Evolutionary conservation across 1,140 invertebrate genomes (phyloP), one percentile per base, ranked within the genome.

Genomic region (Oryctes rhinoceros): DNA sequence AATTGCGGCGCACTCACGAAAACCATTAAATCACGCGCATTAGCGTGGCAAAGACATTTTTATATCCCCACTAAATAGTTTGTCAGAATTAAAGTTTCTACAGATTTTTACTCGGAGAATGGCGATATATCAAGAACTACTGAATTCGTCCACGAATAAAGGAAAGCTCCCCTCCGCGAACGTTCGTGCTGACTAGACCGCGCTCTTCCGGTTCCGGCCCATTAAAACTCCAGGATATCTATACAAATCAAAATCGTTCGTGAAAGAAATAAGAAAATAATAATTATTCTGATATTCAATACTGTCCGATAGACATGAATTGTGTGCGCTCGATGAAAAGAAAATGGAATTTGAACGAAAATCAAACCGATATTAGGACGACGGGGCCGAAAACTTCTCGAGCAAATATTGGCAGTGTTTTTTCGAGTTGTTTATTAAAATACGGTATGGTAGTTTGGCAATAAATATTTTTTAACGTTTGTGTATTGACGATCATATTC

Each of bases 1-100:
- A 44, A 44, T 44, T 44, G 39, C 39, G 5, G 39, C 39, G 53
- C n/a, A 59, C 24, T 37, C 65, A 71, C 11, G 24, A 24, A 71
- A 20, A 35, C 18, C 24, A 71, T 37, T 71, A 71, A 71, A 71
- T 71, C 65, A 71, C 7, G 13, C 13, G 15, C 18, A 59, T 11
- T 35, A 71, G 65, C 24, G 20, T 76, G 75, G 7, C 13, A 44
- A 24, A 39, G 75, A 76, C 75, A 76, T 49, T 76, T 79, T 79
- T 79, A 79, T 79, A 39, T 62, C 37, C 53, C 71, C 67, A 59
- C 74, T 79, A 79, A 79, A 75, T 74, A 79, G 44, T 79, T 79
- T 79, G 79, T 79, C 79, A 74, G 65, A 79, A 79, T 79, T 79
- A 74, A 75, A 79, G 39, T 75, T 79, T 75, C 75, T 44, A 47